Conservation (phyloP, 2,888 invertebrate species). For the Fragum fragum region DNA sequence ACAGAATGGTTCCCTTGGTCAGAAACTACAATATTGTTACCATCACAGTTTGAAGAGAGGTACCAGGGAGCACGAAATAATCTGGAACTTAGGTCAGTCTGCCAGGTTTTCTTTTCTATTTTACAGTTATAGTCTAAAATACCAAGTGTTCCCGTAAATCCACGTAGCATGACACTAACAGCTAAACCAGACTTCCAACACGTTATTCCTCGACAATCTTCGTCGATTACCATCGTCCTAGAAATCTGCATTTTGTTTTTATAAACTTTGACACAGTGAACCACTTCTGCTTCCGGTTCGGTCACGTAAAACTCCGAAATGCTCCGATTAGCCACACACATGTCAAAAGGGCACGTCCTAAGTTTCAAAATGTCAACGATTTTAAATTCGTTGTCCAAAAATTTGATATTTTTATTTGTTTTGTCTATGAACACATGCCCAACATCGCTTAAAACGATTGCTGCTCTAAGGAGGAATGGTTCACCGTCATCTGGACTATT, state of each 20-base stretch:
- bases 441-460: constrained; percentile 17
- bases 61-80: constrained; percentile 60
- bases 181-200: constrained; percentile 59
- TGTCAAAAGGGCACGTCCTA: constrained; percentile 51
- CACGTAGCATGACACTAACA: constrained; percentile 46
- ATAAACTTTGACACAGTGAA: constrained; percentile 46
- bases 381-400: constrained; percentile 39
- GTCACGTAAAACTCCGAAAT: constrained; percentile 56
- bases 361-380: constrained; percentile 37
- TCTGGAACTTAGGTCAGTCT: constrained; percentile 35
- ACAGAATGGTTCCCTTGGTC: constrained; percentile 62
- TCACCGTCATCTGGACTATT: constrained; percentile 45
- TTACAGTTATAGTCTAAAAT: constrained; percentile 57
- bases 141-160: constrained; percentile 55
- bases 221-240: constrained; percentile 41
- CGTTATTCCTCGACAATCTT: constrained; percentile 61
- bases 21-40: constrained; percentile 49
- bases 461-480: constrained; percentile 37
- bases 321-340: constrained; percentile 51
- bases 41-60: constrained; percentile 37
- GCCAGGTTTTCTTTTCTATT: constrained; percentile 52
- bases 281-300: constrained; percentile 54
- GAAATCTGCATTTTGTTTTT: constrained; percentile 41
- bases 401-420: constrained; percentile 53
- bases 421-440: constrained; percentile 47